These are phyloP conservation scores for Chrosomus eos DNA, from an alignment of 2,797 vertebrate species.

Conservation along the genomic window DNA sequence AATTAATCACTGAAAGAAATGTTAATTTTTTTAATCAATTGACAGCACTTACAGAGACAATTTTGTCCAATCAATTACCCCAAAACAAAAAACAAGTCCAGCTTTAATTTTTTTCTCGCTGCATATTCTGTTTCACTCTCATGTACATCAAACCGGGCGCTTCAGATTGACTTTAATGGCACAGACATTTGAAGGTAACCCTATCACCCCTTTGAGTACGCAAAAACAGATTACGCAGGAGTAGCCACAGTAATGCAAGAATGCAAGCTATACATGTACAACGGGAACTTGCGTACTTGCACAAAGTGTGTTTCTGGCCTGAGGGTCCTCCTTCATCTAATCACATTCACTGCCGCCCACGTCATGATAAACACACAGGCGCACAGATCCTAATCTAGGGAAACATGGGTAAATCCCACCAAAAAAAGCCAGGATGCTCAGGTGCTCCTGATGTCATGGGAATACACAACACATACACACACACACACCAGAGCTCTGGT, in stretches of 20 bases:
- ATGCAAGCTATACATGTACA: background rate
- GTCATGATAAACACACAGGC: slow-evolving; percentile 57
- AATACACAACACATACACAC: slow-evolving; percentile 61
- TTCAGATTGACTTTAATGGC: background rate
- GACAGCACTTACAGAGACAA: background rate
- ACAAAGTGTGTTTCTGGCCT: background rate
- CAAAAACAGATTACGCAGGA: slow-evolving; percentile 3
- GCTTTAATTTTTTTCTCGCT: background rate
- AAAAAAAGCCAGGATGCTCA: slow-evolving; percentile 73
- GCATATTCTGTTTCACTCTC: background rate
- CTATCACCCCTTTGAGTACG: background rate
- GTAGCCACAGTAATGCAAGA: slow-evolving; percentile 2
- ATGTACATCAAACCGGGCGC: background rate
- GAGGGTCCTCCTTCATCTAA: slow-evolving; percentile 19
- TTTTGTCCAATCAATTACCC: background rate
- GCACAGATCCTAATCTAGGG: slow-evolving; percentile 46
- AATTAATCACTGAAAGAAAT: too few relatives aligned
- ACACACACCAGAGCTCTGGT: slow-evolving; percentile 71
- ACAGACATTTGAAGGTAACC: slow-evolving; percentile 15
- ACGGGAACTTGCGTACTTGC: background rate
- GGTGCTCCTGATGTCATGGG: slow-evolving; percentile 76
- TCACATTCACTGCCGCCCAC: slow-evolving; percentile 21
- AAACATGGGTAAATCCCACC: slow-evolving; percentile 58
- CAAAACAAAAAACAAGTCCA: background rate
- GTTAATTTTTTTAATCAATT: too few relatives aligned